phyloP scores from a whole-genome alignment of 2,113 vertebrate genomes.

The Poeciliopsis prolifica region DNA sequence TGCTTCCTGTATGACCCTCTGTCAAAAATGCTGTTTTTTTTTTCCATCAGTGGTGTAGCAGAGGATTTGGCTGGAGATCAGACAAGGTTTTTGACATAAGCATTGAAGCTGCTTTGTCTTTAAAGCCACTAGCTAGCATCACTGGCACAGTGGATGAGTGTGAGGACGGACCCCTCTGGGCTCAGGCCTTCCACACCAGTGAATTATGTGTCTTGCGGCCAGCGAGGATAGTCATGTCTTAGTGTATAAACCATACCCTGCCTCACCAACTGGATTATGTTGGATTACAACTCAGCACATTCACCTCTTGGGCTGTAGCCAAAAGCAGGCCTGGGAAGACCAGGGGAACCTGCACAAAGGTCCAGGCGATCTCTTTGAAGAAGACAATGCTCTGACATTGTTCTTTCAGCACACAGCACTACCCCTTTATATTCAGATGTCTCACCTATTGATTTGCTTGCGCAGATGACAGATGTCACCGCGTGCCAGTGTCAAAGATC shows the following conservation, averaged over 20 bases:
- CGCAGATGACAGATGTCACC: slow-evolving; percentile 67
- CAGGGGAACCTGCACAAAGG: slow-evolving; percentile 39
- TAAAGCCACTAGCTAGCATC: slow-evolving; percentile 44
- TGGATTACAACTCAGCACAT: slow-evolving; percentile 82
- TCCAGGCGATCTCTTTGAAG: slow-evolving; percentile 25
- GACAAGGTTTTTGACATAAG: slow-evolving; percentile 47
- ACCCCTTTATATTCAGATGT: slow-evolving; percentile 59
- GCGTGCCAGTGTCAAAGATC: slow-evolving; percentile 55
- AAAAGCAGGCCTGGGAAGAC: slow-evolving; percentile 51
- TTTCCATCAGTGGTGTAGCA: slow-evolving; percentile 20
- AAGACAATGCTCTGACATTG: slow-evolving; percentile 27
- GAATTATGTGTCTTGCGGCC: slow-evolving; percentile 54
- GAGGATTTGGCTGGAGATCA: slow-evolving; percentile 49
- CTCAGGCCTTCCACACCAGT: slow-evolving; percentile 42
- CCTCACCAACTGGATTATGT: slow-evolving; percentile 78
- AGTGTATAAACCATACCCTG: slow-evolving; percentile 72
- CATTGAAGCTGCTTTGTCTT: slow-evolving; percentile 52
- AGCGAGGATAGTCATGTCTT: slow-evolving; percentile 59
- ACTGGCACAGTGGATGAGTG: slow-evolving; percentile 29
- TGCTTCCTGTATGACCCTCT: slow-evolving; percentile 25
- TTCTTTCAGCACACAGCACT: slow-evolving; percentile 34
- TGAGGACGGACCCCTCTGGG: slow-evolving; percentile 33
- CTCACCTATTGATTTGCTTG: slow-evolving; percentile 68
- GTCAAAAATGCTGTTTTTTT: slow-evolving; percentile 17
- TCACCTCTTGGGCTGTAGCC: slow-evolving; percentile 71